Evolutionary conservation across 2,888 invertebrate genomes (phyloP), one percentile per base, ranked within the genome.

Genomic region (Plemyria rubiginata): DNA sequence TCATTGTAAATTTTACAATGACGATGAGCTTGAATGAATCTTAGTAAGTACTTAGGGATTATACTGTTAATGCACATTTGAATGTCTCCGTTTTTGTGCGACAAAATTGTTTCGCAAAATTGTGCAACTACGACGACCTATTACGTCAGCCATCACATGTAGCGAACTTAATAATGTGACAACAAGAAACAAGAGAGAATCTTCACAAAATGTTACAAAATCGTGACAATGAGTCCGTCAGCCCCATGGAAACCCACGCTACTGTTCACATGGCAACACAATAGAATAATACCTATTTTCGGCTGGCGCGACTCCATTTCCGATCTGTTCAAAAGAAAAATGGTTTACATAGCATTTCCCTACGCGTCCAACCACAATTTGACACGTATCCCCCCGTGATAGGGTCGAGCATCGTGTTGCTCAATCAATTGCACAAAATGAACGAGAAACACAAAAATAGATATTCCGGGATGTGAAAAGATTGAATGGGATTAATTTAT

Each of bases 251-350:
- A 32, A 5, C 32, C 52, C 48, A 28, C 59, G 49, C 59, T 32
- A 54, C 45, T 50, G 43, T 43, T 43, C 54, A 32, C 60, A 43
- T 40, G 49, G 29, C 36, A 2, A 59, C 54, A 63, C 54, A 63
- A 63, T 58, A 60, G 52, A 60, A 56, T 56, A 49, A 62, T 54
- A 54, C 48, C 53, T 60, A 65, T 54, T 60, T 61, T 41, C 52
- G 48, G 43, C 51, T 38, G 9, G 40, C 16, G 36, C 38, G 41
- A 41, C 43, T 40, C 11, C 36, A 38, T 15, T 41, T 11, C 6
- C 15, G 7, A 43, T 50, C 57, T 57, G 57, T 65, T 60, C 54
- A 61, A 46, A 51, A 50, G 64, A 60, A 64, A 64, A 50, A 54
- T 51, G 43, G 40, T 65, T 51, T 54, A 38, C 28, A 51, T 48